These are phyloP conservation scores for Dasyprocta punctata DNA, from an alignment of 2,113 vertebrate genomes.

Conservation along the genomic window DNA sequence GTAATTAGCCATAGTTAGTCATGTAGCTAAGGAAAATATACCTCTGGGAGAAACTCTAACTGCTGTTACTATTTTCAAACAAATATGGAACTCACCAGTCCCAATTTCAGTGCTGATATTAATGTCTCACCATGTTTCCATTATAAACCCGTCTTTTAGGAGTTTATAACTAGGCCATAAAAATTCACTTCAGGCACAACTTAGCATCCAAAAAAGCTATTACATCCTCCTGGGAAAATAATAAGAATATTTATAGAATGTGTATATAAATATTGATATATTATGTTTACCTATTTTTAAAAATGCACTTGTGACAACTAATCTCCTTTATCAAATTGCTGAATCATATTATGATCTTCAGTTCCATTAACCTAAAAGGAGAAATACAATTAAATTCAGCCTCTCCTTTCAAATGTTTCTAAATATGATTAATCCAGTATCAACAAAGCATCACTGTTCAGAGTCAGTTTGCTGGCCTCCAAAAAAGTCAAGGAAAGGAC, in stretches of 20 bases:
- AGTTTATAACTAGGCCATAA: constrained; percentile 71
- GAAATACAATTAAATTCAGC: constrained; percentile 72
- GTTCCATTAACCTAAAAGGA: constrained; percentile 77
- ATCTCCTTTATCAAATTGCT: constrained; percentile 72
- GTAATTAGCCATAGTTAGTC: constrained; percentile 67
- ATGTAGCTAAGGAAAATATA: constrained; percentile 65
- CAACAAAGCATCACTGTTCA: constrained; percentile 38
- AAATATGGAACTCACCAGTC: constrained; percentile 61
- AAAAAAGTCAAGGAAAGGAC: not conserved
- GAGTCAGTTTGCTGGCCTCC: not conserved
- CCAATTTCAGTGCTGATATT: constrained; percentile 67
- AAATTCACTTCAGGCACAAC: constrained; percentile 68
- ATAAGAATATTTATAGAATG: constrained; percentile 74
- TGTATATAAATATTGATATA: constrained; percentile 68
- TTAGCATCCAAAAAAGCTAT: constrained; percentile 73
- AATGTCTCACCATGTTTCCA: constrained; percentile 69
- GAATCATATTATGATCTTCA: constrained; percentile 71
- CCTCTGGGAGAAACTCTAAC: constrained; percentile 64
- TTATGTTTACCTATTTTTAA: constrained; percentile 73
- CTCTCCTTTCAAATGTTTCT: constrained; percentile 66
- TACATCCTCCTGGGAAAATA: constrained; percentile 68
- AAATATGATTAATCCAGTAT: constrained; percentile 65
- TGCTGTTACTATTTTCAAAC: constrained; percentile 74
- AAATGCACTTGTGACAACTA: constrained; percentile 70
- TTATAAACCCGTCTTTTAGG: constrained; percentile 68